These are phyloP conservation scores for Cinclus mexicanus DNA, from an alignment of 2,113 vertebrate species.

Conservation along the genomic window DNA sequence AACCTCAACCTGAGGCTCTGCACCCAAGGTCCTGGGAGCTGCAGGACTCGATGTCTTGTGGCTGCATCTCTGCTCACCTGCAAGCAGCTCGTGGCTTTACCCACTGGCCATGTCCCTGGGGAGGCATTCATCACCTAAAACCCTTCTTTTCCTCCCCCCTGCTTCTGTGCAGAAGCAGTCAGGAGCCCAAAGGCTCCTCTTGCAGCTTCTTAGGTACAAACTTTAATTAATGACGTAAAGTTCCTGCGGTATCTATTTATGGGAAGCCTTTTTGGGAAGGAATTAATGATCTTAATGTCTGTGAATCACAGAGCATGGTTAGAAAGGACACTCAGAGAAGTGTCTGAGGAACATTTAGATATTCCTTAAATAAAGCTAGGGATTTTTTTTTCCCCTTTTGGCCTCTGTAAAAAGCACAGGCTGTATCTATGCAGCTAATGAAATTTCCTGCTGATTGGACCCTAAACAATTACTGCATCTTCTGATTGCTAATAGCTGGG, in stretches of 20 bases:
- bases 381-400: background rate
- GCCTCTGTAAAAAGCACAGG: background rate
- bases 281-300: background rate
- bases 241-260: background rate
- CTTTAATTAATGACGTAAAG: background rate
- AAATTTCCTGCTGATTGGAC: background rate
- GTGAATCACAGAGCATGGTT: background rate
- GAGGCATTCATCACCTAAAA: rapidly evolving
- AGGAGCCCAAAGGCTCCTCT: background rate
- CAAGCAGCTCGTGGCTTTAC: rapidly evolving
- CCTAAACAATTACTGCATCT: background rate
- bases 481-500: background rate
- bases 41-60: background rate
- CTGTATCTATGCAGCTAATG: background rate
- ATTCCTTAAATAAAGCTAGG: background rate
- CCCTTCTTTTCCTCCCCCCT: background rate
- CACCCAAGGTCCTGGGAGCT: background rate
- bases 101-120: rapidly evolving
- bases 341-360: background rate
- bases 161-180: background rate
- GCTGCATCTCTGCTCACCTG: background rate
- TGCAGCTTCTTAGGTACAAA: background rate
- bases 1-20: background rate
- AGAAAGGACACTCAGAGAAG: background rate
- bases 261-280: background rate